Evolutionary conservation across 2,797 vertebrate genomes (phyloP), one percentile per base, ranked within the genome.

Genomic region (Neostethus bicornis): DNA sequence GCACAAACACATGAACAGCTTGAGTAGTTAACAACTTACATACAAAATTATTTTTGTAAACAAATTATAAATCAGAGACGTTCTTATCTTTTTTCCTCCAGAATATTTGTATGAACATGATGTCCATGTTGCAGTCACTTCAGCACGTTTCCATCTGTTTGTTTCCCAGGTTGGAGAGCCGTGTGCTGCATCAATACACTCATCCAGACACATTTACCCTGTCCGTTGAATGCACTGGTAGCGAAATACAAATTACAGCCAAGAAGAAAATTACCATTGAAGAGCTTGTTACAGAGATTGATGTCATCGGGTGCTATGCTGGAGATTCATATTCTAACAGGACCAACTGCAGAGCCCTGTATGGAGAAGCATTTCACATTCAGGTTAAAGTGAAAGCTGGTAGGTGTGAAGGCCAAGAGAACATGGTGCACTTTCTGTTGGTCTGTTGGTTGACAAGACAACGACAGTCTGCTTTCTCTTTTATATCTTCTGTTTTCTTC

Each of bases 311-410:
- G 4, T 98, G 96, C 70, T 89, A 85, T 7, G 84, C 88, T 76
- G 77, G 73, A 38, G 80, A 86, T 0, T 74, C 53, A 11, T 77
- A 85, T 21, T 91, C 90, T 54, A 74, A 70, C 46, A 59, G 64
- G 59, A 64, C 61, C 2, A 43, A 67, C 58, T 98, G 95, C 85
- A 80, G 28, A 10, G 79, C 84, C 0, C 74, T 92, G 9, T 84
- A 90, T 0, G 81, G 90, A 42, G 75, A 87, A 4, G 12, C 50
- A 3, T 5, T 98, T 74, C 87, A 88, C 68, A 92, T 97, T 67
- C 91, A 96, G 77, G 85, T 91, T 39, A 79, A 89, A 62, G 78
- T 94, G 16, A 81, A 77, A 31, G 75, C 87, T 92, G 94, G 95
- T 96, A 66, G 16, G 56, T 46, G 16, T 9, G 6, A 19, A 46